phyloP scores from a whole-genome alignment of 2,888 invertebrate species.

The Aphrophora alni region DNA sequence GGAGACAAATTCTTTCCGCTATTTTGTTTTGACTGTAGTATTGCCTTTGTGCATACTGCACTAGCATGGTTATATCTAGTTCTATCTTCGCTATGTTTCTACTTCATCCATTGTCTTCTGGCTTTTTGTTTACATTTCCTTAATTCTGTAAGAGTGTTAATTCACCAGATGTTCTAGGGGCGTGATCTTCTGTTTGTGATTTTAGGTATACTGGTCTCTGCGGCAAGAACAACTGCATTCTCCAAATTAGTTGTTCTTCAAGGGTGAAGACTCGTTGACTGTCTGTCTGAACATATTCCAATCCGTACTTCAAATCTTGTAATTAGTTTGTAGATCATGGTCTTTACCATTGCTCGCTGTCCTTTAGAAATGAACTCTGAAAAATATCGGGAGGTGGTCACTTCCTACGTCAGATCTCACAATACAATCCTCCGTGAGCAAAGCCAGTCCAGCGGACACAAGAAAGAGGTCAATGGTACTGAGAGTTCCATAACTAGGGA shows the following conservation, averaged over 20 bases:
- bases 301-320: neutral
- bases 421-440: neutral
- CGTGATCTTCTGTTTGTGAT: neutral
- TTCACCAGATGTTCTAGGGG: neutral
- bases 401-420: neutral
- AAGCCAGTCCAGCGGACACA: neutral
- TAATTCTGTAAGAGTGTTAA: neutral
- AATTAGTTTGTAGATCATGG: neutral
- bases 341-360: neutral
- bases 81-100: neutral
- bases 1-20: too few relatives aligned
- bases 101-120: constrained; percentile 18
- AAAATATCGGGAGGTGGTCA: neutral
- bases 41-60: too few relatives aligned
- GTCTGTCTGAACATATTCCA: neutral
- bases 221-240: neutral
- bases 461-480: neutral
- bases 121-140: constrained; percentile 12
- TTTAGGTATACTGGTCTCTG: neutral
- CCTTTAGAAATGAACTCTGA: neutral
- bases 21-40: neutral
- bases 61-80: neutral
- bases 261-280: neutral
- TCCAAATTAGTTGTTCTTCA: neutral
- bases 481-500: neutral